Base-by-base conservation (phyloP, 2,888 invertebrate species). In the Drosophila prostipennis region DNA sequence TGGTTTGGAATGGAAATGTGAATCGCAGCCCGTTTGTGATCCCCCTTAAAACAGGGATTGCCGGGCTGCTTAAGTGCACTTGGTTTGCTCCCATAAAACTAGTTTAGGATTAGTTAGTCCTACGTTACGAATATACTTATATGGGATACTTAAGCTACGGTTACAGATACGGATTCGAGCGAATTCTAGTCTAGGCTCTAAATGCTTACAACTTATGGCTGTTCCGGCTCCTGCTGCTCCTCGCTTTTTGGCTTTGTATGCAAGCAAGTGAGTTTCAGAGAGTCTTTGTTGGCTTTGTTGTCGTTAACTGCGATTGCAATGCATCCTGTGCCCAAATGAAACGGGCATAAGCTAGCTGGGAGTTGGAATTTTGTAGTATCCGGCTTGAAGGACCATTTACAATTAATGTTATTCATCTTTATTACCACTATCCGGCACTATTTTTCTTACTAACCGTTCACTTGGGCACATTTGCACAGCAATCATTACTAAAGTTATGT, bases 271-370 rank as follows among this genome's bases (percentile, higher is more conserved):
- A 79, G 72, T 72, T 51, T 57, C 71, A 79, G 87, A 91, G 91
- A 91, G 91, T 91, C 91, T 91, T 91, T 91, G 81, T 91, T 91
- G 91, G 91, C 91, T 91, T 91, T 88, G 89, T 91, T 89, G 89
- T 90, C 73, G 48, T 40, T 71, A 40, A 40, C 14, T n/a, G 40
- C 32, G 40, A 32, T 42, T 58, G 34, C 58, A n/a, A 8, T 23
- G 40, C 58, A 34, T 32, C 23, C 14, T 10, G 26, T 40, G 46
- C 63, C 46, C 32, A 45, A 19, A 7, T n/a, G 43, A 29, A 29
- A 26, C 3, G 26, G 34, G 3, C 1, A n/a, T 6, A 8, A 11
- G 23, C 11, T 29, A 55, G 26, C 36, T 26, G n/a, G 29, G 29
- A 11, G 16, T 55, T 57, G 3, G 5, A 37, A 37, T 56, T 36